Evolutionary conservation across 64 coral and sea anemone genomes (phyloP), one percentile per base, ranked within the genome.

Genomic region (Montipora cactus): DNA sequence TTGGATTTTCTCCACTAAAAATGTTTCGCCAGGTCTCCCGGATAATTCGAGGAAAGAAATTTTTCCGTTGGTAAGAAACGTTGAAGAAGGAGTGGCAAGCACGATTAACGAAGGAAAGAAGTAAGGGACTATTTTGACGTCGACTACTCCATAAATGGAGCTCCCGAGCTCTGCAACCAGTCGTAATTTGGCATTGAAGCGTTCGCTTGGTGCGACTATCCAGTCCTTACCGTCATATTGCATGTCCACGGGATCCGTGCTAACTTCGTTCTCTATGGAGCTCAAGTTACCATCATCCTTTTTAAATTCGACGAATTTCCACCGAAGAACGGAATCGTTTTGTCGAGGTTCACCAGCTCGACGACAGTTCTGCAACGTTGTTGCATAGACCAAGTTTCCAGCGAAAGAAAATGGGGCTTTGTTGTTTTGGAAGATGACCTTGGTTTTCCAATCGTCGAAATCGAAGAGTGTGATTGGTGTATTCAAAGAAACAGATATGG

Each of bases 161-260:
- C 93, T 93, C 19, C 87, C 75, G 28, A 90, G 90, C 87, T 96
- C 95, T 37, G 90, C 95, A 5, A 93, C 76, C 5, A 96, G 80
- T 57, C 52, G 50, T 5, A 92, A 64, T 5, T 80, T 90, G 77
- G 87, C 95, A 77, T 93, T 87, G 62, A 96, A 96, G 50, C 28
- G 49, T 51, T 92, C 90, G 61, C 81, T 86, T 52, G 90, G 79
- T 1, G 67, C 90, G 47, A 92, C 90, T 4, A 28, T n/a, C 95
- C 95, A 96, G 21, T 96, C 92, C 16, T 49, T 13, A 16, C 23
- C 64, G 3, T 55, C 44, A 94, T 74, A 93, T 47, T 79, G 15
- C 74, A 96, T 94, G 61, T 96, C 92, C 50, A 96, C 77, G n/a
- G 95, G 95, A n/a, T 96, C 95, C 2, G 95, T 96, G 51, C 37